Conservation (phyloP, 2,113 vertebrate species). For the Anser brachyrhynchus region DNA sequence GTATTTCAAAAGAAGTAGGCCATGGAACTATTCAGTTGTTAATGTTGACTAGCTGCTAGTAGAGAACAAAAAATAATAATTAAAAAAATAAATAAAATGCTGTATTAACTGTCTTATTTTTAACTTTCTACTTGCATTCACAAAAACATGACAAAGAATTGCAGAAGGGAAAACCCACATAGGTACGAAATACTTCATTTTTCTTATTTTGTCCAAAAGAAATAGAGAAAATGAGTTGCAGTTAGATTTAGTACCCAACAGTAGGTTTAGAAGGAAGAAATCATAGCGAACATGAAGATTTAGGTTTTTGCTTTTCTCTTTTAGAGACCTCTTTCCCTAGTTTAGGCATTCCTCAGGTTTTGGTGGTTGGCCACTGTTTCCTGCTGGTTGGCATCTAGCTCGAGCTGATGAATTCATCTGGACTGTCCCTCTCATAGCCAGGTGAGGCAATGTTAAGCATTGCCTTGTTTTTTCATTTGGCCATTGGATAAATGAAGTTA, state of each 20-base stretch:
- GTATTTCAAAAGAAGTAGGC: background rate
- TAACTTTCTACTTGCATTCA: background rate
- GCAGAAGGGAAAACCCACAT: background rate
- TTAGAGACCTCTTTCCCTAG: background rate
- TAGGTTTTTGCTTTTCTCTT: background rate
- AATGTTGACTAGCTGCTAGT: background rate
- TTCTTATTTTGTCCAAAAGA: background rate
- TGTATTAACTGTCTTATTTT: background rate
- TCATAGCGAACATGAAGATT: background rate
- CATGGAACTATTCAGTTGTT: background rate
- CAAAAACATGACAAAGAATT: background rate
- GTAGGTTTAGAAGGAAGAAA: background rate
- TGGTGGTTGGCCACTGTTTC: background rate
- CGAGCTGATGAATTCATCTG: background rate
- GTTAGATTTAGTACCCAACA: background rate
- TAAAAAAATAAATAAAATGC: background rate
- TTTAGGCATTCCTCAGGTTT: background rate
- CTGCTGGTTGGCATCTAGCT: background rate
- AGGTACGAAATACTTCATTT: background rate
- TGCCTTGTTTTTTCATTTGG: background rate
- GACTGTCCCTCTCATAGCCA: background rate
- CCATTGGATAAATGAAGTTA: background rate
- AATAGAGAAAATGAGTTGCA: background rate
- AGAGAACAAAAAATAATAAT: background rate
- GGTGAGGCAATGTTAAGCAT: background rate